Evolutionary conservation across 1,140 invertebrate genomes (phyloP), one percentile per base, ranked within the genome.

Genomic region (Phymorhynchus buccinoides): DNA sequence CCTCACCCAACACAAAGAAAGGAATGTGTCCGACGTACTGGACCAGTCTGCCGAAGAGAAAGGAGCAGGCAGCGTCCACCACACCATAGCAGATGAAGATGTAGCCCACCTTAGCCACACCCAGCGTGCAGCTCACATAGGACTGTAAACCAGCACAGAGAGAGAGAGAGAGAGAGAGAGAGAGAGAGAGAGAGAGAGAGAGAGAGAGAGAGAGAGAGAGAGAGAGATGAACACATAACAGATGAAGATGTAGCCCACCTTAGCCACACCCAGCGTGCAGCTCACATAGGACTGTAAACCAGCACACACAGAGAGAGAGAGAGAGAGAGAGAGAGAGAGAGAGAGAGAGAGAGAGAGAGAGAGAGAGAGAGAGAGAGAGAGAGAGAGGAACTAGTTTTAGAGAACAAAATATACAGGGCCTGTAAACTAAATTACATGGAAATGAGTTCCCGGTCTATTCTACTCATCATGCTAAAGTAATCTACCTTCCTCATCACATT

Each of bases 51-150:
- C 98, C 97, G 91, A 98, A 98, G 2, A 96, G 93, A 30, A 98
- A 94, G 3, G 97, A 98, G 91, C 97, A 98, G 16, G 97, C 93
- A 0, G 97, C 97, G 92, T 98, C 98, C 2, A 97, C 97, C 0
- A 98, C 96, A 2, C 97, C 98, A 92, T 98, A 99, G 91, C 97
- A 97, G 89, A 99, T 98, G 96, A 99, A 97, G 16, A 99, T 97
- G 92, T 97, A 98, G 62, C 98, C 98, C 37, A 99, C 97, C 85
- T 96, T 96, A 87, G 96, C 96, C 52, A 99, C 96, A 48, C 97
- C 97, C 88, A 98, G 93, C 0, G 97, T 96, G 92, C 98, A 99
- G 0, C 96, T 97, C 18, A 99, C 96, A 93, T 97, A 99, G 0
- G 97, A 97, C 96, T 98, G 94, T 27, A 35, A 30, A 48, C n/a